A percentile compares a stretch with the other conserved stretches of the same genome.
Conservation (phyloP, 2,888 invertebrate species). For the Eupithecia insigniata region DNA sequence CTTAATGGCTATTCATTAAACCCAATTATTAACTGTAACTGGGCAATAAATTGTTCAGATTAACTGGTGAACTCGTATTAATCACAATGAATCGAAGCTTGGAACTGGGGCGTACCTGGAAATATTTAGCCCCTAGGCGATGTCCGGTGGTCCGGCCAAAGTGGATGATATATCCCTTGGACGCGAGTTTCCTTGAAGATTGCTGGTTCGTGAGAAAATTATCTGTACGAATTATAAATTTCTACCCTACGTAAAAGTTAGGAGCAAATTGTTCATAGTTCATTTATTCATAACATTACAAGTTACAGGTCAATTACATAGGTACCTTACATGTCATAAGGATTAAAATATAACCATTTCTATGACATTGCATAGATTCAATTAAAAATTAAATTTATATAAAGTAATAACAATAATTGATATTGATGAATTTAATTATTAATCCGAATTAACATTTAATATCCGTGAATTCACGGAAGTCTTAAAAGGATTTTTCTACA, state of each 20-base stretch:
- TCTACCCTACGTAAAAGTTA: background rate
- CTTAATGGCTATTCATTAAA: slow-evolving; percentile 48
- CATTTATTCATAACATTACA: too few relatives aligned
- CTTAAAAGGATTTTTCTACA: too few relatives aligned
- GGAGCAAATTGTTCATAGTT: background rate
- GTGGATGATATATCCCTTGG: slow-evolving; percentile 15
- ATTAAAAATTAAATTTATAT: too few relatives aligned
- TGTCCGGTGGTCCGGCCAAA: slow-evolving; percentile 10
- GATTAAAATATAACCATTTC: too few relatives aligned
- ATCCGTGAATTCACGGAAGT: too few relatives aligned
- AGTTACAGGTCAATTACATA: too few relatives aligned
- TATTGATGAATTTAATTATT: too few relatives aligned
- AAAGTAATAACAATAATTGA: too few relatives aligned
- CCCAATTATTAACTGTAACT: slow-evolving; percentile 57
- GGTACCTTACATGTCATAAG: too few relatives aligned
- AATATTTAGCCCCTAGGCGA: slow-evolving; percentile 22
- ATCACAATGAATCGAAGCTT: slow-evolving; percentile 62
- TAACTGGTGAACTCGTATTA: slow-evolving; percentile 59
- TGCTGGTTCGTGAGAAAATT: background rate
- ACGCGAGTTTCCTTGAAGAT: slow-evolving; percentile 5
- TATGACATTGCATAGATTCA: too few relatives aligned
- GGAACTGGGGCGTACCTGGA: slow-evolving; percentile 31
- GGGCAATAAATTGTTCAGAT: slow-evolving; percentile 53
- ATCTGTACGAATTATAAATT: too few relatives aligned
- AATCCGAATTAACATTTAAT: too few relatives aligned